Percentiles rank a stretch among this genome's conserved stretches.
Conservation (phyloP, 2,113 vertebrate species). For the Indicator maculatus region DNA sequence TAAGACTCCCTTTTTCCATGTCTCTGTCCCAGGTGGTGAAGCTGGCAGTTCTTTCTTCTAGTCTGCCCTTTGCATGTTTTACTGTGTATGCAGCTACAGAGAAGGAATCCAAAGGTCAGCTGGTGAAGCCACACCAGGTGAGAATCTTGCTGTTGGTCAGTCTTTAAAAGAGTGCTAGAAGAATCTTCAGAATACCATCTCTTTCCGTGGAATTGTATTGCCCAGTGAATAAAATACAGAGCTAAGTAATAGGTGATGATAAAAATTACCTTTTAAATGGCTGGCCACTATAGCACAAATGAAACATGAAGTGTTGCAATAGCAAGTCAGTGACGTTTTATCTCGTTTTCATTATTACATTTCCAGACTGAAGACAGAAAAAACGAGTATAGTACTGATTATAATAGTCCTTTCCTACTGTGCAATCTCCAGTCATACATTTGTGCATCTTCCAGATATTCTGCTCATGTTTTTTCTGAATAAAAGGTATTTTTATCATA, state of each 20-base stretch:
- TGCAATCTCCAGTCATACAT: neutral
- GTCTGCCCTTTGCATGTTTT: constrained; percentile 79
- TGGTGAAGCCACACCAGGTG: constrained; percentile 81
- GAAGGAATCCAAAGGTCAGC: constrained; percentile 52
- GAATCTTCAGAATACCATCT: neutral
- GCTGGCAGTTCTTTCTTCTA: constrained; percentile 77
- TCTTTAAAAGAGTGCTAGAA: neutral
- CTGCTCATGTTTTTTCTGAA: neutral
- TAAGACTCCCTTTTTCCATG: neutral
- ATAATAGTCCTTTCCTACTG: neutral
- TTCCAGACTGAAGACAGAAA: neutral
- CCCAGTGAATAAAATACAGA: neutral
- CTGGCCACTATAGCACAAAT: neutral
- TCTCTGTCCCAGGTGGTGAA: constrained; percentile 77
- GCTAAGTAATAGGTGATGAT: neutral
- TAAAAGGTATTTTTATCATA: neutral
- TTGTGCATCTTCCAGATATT: neutral
- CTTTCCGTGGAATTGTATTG: neutral
- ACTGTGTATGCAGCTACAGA: constrained; percentile 75
- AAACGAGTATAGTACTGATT: neutral
- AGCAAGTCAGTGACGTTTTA: neutral
- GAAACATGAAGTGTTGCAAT: neutral
- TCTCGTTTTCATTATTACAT: neutral
- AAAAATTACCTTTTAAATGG: neutral
- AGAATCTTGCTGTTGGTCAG: neutral